A percentile compares a stretch with the other conserved stretches of the same genome.
Conservation (phyloP, 2,888 invertebrate genomes). For the Nysson spinosus region DNA sequence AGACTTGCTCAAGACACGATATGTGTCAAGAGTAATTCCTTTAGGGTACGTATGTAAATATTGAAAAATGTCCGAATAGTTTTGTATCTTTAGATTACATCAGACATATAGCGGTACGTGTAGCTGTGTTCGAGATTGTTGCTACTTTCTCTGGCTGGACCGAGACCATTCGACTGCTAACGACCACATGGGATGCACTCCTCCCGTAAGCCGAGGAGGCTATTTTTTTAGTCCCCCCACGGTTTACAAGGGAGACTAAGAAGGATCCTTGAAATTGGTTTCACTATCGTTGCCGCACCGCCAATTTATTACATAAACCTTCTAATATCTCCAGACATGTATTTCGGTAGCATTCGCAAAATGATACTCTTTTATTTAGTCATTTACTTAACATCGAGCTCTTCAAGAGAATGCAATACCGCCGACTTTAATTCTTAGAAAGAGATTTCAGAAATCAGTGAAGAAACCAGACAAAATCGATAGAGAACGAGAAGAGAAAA, state of each 20-base stretch:
- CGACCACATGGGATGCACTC: slow-evolving; percentile 16
- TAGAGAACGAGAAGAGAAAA: not conserved
- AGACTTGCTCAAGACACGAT: not conserved
- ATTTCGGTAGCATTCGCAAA: too few relatives aligned
- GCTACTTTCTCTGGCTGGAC: slow-evolving; percentile 34
- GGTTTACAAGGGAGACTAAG: not conserved
- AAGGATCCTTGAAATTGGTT: slow-evolving; percentile 1
- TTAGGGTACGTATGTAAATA: not conserved
- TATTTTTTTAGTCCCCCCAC: not conserved
- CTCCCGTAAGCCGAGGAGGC: not conserved
- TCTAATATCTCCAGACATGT: too few relatives aligned
- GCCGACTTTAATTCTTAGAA: too few relatives aligned
- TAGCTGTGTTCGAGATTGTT: slow-evolving; percentile 23
- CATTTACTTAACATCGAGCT: too few relatives aligned
- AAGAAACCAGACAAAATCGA: too few relatives aligned
- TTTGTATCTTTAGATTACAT: slow-evolving; percentile 10
- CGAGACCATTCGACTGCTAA: slow-evolving; percentile 19
- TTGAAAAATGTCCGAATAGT: slow-evolving; percentile 5
- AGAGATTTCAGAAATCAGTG: too few relatives aligned
- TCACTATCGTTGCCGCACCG: too few relatives aligned
- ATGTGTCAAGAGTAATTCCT: not conserved
- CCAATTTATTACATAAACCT: too few relatives aligned
- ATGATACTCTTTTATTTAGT: too few relatives aligned
- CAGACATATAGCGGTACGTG: slow-evolving; percentile 7
- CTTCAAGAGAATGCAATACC: too few relatives aligned